Evolutionary conservation across 2,797 vertebrate genomes (phyloP), one percentile per base, ranked within the genome.

Genomic region (Esox lucius): DNA sequence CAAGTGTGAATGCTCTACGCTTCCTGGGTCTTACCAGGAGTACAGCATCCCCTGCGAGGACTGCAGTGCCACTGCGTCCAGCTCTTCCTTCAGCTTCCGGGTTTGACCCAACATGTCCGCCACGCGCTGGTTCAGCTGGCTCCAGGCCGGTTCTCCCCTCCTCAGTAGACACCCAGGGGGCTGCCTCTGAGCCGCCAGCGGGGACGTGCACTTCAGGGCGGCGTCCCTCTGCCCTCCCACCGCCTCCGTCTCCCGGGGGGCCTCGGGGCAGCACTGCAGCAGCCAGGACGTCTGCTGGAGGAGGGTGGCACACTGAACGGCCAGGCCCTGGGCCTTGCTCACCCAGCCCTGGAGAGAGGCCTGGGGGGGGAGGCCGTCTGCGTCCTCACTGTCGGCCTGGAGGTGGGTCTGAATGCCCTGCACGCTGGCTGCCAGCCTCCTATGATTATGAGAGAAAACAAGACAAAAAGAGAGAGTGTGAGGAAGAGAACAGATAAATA

Each of bases 221-320:
- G 87, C 81, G 75, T 89, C 87, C 39, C 79, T 76, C 73, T 81
- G 80, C 78, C 83, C 49, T 22, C 74, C 74, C 0, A 68, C 67
- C 16, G 84, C 87, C 73, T 88, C 88, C 24, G 76, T 79, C 74
- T 85, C 80, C 84, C 87, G 90, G 5, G 71, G 77, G 22, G 68
- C 46, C 81, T 91, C 90, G 0, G 98, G 97, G 80, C 97, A 99
- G 87, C 96, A 96, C 49, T 96, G 95, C 4, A 98, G 80, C 83
- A 98, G 87, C 96, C 95, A 97, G 46, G 86, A 87, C 9, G 98
- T 83, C 86, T 99, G 96, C 86, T 97, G 93, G 0, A 99, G 90
- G 66, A 94, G 81, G 26, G 93, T 82, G 75, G 88, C 31, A n/a
- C 94, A 95, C 84, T 97, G 97, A 84, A 94, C 92, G 2, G 92